These are phyloP conservation scores for Sipha flava DNA, from an alignment of 1,140 invertebrate genomes.

Conservation along the genomic window DNA sequence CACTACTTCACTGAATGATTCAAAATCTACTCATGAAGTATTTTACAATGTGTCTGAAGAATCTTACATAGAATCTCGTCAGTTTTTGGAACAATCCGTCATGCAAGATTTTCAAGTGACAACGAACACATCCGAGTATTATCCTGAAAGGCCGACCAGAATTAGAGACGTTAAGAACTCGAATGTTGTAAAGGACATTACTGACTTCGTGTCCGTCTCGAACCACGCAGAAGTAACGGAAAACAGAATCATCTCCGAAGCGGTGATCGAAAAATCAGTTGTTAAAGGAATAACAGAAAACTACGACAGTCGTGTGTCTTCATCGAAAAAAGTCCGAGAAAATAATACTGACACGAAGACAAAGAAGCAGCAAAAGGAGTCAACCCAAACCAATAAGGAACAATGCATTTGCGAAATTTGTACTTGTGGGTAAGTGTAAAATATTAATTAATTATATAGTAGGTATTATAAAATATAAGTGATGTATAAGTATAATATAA, in stretches of 20 bases:
- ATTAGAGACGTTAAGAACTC: neutral
- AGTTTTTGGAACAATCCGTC: neutral
- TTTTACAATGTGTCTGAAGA: neutral
- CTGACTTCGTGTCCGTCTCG: neutral
- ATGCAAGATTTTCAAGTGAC: conserved; percentile 1
- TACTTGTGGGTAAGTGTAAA: conserved; percentile 75
- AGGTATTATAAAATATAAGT: no score
- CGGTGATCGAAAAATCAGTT: neutral
- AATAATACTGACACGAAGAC: conserved; percentile 9
- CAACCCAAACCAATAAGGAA: conserved; percentile 51
- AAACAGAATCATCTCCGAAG: neutral
- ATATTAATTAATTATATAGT: no score
- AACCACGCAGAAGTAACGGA: neutral
- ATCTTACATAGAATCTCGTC: neutral
- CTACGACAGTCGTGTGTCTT: neutral
- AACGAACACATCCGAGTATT: neutral
- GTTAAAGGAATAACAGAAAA: neutral
- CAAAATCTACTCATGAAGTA: neutral
- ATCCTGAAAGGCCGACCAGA: neutral
- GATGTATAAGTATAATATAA: no score
- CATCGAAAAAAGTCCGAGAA: neutral
- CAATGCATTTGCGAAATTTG: conserved; percentile 83
- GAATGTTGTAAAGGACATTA: neutral
- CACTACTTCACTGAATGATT: neutral
- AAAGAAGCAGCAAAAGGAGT: conserved; percentile 20